Evolutionary conservation across 2,113 vertebrate genomes (phyloP).

Genomic region (Actenoides hombroni): DNA sequence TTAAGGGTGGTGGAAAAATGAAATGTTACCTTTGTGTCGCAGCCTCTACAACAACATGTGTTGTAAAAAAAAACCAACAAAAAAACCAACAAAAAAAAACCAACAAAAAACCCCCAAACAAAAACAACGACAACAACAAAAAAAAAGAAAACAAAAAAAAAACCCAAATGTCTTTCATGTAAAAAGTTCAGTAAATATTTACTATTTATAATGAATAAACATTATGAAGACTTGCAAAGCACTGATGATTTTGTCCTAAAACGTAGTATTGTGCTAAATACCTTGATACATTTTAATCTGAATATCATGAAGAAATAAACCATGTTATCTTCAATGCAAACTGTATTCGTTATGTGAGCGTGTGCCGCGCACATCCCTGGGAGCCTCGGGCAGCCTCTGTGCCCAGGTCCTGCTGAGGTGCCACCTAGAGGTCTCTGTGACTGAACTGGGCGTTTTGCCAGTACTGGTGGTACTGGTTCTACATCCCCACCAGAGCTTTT

Average conservation of each 20-base stretch:
- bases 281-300: slow-evolving; percentile 51
- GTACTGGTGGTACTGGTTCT: neutral
- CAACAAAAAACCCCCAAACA: slow-evolving; percentile 28
- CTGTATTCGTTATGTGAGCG: neutral
- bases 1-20: slow-evolving; percentile 76
- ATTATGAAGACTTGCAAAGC: slow-evolving; percentile 78
- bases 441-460: neutral
- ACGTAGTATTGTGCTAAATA: slow-evolving; percentile 62
- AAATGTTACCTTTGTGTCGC: slow-evolving; percentile 74
- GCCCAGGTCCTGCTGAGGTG: neutral
- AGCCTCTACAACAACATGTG: slow-evolving; percentile 79
- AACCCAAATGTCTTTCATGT: slow-evolving; percentile 82
- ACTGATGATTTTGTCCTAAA: slow-evolving; percentile 66
- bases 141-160: neutral
- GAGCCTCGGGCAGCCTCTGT: neutral
- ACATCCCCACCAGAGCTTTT: neutral
- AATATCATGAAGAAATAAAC: slow-evolving; percentile 64
- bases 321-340: slow-evolving; percentile 39
- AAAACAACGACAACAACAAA: neutral
- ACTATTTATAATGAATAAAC: slow-evolving; percentile 98
- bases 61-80: slow-evolving; percentile 75
- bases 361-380: accelerated
- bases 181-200: slow-evolving; percentile 92
- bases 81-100: slow-evolving; percentile 13
- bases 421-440: accelerated